A percentile compares a stretch with the other conserved stretches of the same genome.
Evolutionary conservation across 2,797 vertebrate species (phyloP).

Genomic region (Sebastes baramenuke): DNA sequence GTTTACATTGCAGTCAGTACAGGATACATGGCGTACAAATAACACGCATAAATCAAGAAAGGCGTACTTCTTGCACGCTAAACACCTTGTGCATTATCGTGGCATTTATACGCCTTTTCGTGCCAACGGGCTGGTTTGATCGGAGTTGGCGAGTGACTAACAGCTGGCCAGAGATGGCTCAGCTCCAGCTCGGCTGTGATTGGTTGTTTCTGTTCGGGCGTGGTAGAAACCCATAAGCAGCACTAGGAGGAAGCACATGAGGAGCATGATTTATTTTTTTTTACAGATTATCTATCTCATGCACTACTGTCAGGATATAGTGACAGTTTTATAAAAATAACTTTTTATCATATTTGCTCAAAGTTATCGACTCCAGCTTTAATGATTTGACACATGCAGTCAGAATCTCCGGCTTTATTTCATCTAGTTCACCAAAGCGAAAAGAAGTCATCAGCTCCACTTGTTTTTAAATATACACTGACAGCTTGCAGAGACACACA

Average conservation of each 20-base stretch:
- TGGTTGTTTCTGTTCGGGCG: neutral
- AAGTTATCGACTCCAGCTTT: neutral
- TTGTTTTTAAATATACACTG: neutral
- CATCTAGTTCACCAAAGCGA: neutral
- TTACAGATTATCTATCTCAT: neutral
- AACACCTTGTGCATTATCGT: too few relatives aligned
- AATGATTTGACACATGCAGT: neutral
- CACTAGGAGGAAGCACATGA: neutral
- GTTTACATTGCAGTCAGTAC: too few relatives aligned
- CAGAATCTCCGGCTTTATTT: neutral
- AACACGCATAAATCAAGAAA: too few relatives aligned
- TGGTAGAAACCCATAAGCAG: too few relatives aligned
- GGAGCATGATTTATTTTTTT: too few relatives aligned
- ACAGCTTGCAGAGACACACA: neutral
- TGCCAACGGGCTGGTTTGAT: too few relatives aligned
- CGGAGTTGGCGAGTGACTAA: too few relatives aligned
- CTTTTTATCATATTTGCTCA: neutral
- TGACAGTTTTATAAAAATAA: too few relatives aligned
- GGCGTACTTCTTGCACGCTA: too few relatives aligned
- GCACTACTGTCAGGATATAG: neutral
- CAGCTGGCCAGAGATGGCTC: neutral
- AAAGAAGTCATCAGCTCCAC: neutral
- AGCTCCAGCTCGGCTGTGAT: neutral
- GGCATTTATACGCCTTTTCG: too few relatives aligned
- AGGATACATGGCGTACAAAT: too few relatives aligned